Evolutionary conservation across 2,888 invertebrate species (phyloP).

Genomic region (Cataglyphis livida): DNA sequence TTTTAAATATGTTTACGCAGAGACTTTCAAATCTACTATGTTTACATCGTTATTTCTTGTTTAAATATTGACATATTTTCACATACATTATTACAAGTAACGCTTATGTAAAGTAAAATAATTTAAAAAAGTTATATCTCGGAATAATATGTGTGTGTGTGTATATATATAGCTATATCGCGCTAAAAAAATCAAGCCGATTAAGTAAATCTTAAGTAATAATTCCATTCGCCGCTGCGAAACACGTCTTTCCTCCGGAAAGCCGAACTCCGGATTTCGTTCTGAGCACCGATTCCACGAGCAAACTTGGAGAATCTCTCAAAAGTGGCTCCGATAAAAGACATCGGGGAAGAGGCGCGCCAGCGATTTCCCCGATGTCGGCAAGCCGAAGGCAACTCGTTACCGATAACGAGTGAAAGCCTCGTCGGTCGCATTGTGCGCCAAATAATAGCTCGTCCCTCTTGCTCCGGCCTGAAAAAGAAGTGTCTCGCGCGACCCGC

Average conservation of each 20-base stretch:
- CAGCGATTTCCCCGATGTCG: conserved; percentile 69
- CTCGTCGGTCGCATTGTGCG: conserved; percentile 70
- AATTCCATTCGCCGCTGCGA: conserved; percentile 78
- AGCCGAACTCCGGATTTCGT: conserved; percentile 11
- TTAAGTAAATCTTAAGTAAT: conserved; percentile 24
- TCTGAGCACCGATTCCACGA: conserved; percentile 24
- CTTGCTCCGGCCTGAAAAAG: conserved; percentile 36
- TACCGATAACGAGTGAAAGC: conserved; percentile 74
- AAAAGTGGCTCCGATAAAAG: conserved; percentile 56
- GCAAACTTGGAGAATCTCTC: conserved; percentile 63
- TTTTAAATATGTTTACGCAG: not conserved
- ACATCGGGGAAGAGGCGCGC: conserved; percentile 39
- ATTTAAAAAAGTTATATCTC: not conserved
- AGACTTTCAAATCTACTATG: not conserved
- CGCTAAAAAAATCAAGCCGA: too few species aligned
- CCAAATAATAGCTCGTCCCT: conserved; percentile 69
- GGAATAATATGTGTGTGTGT: not conserved
- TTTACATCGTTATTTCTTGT: not conserved
- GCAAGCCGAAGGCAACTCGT: conserved; percentile 67
- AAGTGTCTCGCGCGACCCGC: conserved; percentile 51
- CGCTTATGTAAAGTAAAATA: not conserved
- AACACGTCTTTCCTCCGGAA: conserved; percentile 73
- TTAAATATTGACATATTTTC: not conserved
- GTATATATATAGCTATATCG: not conserved
- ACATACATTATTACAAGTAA: not conserved